Evolutionary conservation across 2,888 invertebrate genomes (phyloP), one percentile per base, ranked within the genome.

Genomic region (Calliopum simillimum): DNA sequence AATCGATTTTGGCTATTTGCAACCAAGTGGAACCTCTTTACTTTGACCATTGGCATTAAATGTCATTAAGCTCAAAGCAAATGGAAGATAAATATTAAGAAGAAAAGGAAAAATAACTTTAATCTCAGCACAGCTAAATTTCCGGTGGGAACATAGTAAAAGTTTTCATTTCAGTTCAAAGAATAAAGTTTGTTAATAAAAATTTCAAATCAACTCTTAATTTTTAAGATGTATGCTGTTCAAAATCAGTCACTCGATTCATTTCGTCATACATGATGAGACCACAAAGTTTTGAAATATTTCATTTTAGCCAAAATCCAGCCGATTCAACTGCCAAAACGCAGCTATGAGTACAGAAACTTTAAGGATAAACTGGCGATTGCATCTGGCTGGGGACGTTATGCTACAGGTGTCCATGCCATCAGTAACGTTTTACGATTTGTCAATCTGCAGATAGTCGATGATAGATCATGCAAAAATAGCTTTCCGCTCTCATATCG

Each of bases 331-430:
- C 75, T 87, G 68, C 86, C 87, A 4, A 75, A 81, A 41, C 76
- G 83, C 4, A 81, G 80, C 63, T 83, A 83, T 69, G 83, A 81
- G 62, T 79, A 80, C 33, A 81, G 80, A 21, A 80, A 74, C 59
- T 87, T 87, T 63, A 82, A 81, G 56, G 84, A 84, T 64, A 82
- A 82, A 64, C 73, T 81, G 25, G 86, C 84, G 23, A 80, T 84
- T 6, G 87, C 87, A 61, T 87, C 87, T 23, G 88, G 88, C 13
- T 88, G 88, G 88, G 88, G 88, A 8, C 84, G 83, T 53, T 84
- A 82, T 76, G 82, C 85, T 5, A 81, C 84, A 1, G 84, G 84
- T 2, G 83, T 85, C 0, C 84, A 85, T 74, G 85, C 85, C 25
- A 84, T 84, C 44, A 85, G 85, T 74, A 82, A 83, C 56, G 85